phyloP scores from a whole-genome alignment of 2,113 vertebrate genomes.

The Leptosomus discolor region DNA sequence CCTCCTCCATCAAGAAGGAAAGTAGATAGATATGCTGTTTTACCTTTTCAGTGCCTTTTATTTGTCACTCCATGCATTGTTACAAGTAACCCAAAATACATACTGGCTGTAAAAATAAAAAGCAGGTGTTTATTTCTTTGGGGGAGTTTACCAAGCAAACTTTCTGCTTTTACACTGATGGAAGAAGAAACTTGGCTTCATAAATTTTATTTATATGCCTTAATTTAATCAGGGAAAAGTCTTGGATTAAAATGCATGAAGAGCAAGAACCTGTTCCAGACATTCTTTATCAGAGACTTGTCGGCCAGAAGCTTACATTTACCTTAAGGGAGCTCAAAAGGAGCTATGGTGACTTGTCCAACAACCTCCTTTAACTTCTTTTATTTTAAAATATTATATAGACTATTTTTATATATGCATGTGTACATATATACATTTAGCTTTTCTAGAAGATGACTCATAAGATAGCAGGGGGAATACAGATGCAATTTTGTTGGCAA shows the following conservation, averaged over 20 bases:
- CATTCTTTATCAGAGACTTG: neutral
- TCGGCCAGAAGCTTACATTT: neutral
- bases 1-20: neutral
- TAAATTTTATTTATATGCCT: neutral
- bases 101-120: neutral
- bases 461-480: neutral
- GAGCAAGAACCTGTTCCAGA: neutral
- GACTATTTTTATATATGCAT: neutral
- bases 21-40: neutral
- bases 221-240: neutral
- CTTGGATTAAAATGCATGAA: neutral
- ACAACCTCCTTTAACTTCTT: neutral
- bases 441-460: neutral
- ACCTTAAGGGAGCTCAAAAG: neutral
- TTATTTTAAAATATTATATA: neutral
- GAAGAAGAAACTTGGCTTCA: neutral
- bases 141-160: neutral
- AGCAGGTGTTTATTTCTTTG: neutral
- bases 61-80: neutral
- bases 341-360: neutral
- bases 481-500: neutral
- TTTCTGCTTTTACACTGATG: neutral
- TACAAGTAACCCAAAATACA: neutral
- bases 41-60: neutral
- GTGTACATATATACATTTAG: neutral